These are phyloP conservation scores for Ennomos erosarius DNA, from an alignment of 2,888 invertebrate species.

Conservation along the genomic window DNA sequence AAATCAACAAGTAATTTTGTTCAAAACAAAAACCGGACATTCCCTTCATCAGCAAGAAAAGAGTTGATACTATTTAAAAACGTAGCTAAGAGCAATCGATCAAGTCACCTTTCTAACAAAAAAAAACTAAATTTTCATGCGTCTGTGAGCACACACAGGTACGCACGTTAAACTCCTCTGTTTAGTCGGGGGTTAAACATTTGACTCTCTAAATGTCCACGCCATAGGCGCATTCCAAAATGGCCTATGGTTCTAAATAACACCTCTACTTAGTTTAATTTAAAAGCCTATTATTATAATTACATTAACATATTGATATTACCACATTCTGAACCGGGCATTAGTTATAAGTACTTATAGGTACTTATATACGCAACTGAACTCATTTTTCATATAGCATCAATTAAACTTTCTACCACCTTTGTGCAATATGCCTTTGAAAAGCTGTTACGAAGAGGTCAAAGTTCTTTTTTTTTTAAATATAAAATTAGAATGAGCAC, in stretches of 20 bases:
- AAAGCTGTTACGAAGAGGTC: constrained; percentile 14
- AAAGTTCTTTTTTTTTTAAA: constrained; percentile 14
- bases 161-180: too few relatives aligned
- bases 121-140: too few relatives aligned
- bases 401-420: constrained; percentile 23
- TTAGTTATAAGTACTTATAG: constrained; percentile 2
- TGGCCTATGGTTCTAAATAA: background rate
- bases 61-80: too few relatives aligned
- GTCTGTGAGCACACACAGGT: too few relatives aligned
- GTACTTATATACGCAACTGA: constrained; percentile 13
- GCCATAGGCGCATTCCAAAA: too few relatives aligned
- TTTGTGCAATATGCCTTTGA: constrained; percentile 16
- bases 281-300: constrained; percentile 7
- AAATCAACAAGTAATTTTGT: too few relatives aligned
- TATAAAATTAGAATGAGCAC: constrained; percentile 10
- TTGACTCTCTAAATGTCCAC: too few relatives aligned
- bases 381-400: constrained; percentile 12
- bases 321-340: constrained; percentile 1
- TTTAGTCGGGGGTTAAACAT: too few relatives aligned
- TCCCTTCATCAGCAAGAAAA: too few relatives aligned
- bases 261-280: background rate
- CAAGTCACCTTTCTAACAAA: too few relatives aligned
- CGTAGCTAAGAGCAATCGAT: too few relatives aligned
- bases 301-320: constrained; percentile 13
- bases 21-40: too few relatives aligned